A percentile compares a stretch with the other conserved stretches of the same genome.
Conservation (phyloP, 2,888 invertebrate genomes). For the Eilema griseolum region DNA sequence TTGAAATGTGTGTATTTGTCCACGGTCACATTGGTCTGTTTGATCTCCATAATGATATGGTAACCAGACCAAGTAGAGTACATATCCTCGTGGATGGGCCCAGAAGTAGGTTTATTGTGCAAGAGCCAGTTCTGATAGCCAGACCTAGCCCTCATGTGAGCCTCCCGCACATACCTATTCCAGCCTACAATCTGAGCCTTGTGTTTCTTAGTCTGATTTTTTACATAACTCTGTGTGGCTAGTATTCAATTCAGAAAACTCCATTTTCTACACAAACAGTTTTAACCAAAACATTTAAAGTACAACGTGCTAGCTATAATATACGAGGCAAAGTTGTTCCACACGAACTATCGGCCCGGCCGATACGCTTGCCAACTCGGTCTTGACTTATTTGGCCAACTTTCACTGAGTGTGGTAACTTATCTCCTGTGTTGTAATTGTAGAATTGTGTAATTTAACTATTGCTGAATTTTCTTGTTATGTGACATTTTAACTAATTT, state of each 20-base stretch:
- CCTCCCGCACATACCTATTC: no score
- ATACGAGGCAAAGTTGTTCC: constrained; percentile 33
- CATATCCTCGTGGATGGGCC: no score
- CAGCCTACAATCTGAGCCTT: no score
- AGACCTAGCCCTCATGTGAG: no score
- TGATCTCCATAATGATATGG: no score
- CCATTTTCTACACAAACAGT: background rate
- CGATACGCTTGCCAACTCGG: constrained; percentile 36
- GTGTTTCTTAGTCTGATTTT: no score
- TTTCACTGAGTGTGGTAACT: constrained; percentile 15
- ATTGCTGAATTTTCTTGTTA: background rate
- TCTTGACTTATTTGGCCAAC: constrained; percentile 33
- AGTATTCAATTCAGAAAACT: background rate
- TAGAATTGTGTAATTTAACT: constrained; percentile 32
- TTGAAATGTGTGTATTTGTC: no score
- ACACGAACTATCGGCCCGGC: constrained; percentile 28
- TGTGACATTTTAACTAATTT: background rate
- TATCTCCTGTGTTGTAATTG: constrained; percentile 21
- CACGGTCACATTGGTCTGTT: no score
- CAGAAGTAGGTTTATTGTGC: no score
- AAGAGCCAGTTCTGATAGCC: no score
- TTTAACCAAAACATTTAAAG: constrained; percentile 10
- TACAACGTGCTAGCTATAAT: background rate
- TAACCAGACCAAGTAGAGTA: no score
- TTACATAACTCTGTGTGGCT: no score